Evolutionary conservation across 1,140 invertebrate species (phyloP), one percentile per base, ranked within the genome.

Genomic region (Belonocnema kinseyi): DNA sequence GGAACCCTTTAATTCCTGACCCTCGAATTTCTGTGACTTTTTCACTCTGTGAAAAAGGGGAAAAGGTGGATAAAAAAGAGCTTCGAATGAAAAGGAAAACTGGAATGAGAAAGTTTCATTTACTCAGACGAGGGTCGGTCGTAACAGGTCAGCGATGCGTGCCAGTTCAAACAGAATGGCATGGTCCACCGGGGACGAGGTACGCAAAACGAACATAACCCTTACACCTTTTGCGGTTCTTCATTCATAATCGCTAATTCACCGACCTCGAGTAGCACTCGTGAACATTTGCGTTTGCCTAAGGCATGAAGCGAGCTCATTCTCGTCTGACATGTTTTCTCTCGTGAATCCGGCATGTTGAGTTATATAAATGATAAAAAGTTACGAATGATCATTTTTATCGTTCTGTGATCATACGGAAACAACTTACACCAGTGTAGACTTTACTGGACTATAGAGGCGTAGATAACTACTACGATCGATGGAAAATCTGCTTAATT

Each of bases 131-230:
- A 75, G 83, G 77, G 76, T 78, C 74, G 80, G 76, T 78, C 74
- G 81, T 79, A 81, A 82, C 77, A 66, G 80, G 77, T 72, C 84
- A 85, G 77, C 84, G 84, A 83, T 80, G 83, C 83, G 83, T 82
- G 77, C 76, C 74, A 85, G 85, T 77, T 79, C 75, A 19, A 58
- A 73, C 78, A 73, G 72, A 73, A 53, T 50, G 13, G 26, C 26
- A 50, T 51, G 33, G 54, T 70, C 51, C 80, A 74, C 76, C 66
- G 21, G 78, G 77, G 75, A 81, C 76, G 54, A 74, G 50, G 61
- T 71, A 84, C 74, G 75, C 76, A 80, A 80, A 79, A 74, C 61
- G 76, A 54, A 73, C 61, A 16, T 77, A 40, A 72, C 66, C 80
- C 54, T 73, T 51, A 21, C 17, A 54, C 61, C 73, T 79, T 78